A percentile compares a stretch with the other conserved stretches of the same genome.
phyloP scores from a whole-genome alignment of 35 echinoderm and acorn worm species.

The Ophioderma brevispina region DNA sequence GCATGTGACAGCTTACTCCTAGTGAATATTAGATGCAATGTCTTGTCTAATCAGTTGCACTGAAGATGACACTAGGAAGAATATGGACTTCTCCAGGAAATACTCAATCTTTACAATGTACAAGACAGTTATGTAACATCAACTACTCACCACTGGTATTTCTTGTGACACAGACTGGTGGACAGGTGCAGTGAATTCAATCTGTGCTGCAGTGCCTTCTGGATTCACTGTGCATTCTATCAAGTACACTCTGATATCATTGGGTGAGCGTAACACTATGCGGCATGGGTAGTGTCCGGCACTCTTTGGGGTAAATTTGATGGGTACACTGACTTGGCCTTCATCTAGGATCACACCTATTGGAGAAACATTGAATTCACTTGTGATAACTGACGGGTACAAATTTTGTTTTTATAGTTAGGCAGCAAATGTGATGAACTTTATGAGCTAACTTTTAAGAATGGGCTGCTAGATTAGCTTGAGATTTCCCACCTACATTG shows the following conservation, averaged over 20 bases:
- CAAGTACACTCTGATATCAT: slow-evolving; percentile 86
- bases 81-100: too few relatives aligned
- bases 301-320: slow-evolving; percentile 86
- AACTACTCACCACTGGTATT: slow-evolving; percentile 85
- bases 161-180: slow-evolving; percentile 96
- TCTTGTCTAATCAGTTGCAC: too few relatives aligned
- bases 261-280: slow-evolving; percentile 67
- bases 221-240: slow-evolving; percentile 91
- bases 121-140: too few relatives aligned
- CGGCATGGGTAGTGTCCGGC: slow-evolving; percentile 95
- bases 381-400: background rate
- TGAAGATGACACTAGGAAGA: too few relatives aligned
- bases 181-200: slow-evolving; percentile 92
- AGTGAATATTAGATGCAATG: too few relatives aligned
- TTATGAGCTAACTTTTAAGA: background rate
- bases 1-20: too few relatives aligned
- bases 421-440: background rate
- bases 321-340: slow-evolving; percentile 58
- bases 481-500: too few relatives aligned
- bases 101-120: too few relatives aligned
- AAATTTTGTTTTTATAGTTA: background rate
- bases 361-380: slow-evolving; percentile 11
- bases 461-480: too few relatives aligned
- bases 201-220: slow-evolving; percentile 86
- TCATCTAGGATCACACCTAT: slow-evolving; percentile 86